Evolutionary conservation across 2,113 vertebrate species (phyloP).

Genomic region (Nycticorax nycticorax): DNA sequence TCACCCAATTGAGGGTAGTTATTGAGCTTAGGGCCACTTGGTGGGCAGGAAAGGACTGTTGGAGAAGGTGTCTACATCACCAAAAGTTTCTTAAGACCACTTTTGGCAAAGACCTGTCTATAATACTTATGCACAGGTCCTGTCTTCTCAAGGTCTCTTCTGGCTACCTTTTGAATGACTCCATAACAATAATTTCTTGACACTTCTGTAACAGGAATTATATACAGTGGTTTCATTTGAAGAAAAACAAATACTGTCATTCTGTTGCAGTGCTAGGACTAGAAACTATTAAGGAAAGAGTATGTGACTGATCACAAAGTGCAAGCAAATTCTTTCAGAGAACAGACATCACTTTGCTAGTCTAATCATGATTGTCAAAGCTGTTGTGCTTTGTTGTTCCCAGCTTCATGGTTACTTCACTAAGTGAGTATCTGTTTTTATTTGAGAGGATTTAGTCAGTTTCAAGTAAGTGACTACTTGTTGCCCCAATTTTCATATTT

Average conservation of each 20-base stretch:
- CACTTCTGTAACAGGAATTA: background rate
- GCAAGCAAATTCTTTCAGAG: background rate
- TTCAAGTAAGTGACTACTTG: background rate
- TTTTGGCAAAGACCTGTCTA: background rate
- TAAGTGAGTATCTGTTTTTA: background rate
- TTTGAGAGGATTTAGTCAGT: background rate
- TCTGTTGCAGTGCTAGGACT: background rate
- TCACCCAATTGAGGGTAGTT: background rate
- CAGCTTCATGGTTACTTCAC: background rate
- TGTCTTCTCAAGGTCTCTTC: background rate
- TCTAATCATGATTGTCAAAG: background rate
- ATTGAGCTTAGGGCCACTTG: background rate
- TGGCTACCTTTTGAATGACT: background rate
- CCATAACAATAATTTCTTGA: background rate
- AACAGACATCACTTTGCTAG: background rate
- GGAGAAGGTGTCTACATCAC: background rate
- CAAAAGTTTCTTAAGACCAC: background rate
- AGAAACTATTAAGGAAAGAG: background rate
- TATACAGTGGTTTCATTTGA: background rate
- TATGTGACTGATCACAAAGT: background rate
- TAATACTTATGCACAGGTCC: background rate
- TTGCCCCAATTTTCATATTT: conserved; percentile 7
- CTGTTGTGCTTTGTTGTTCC: background rate
- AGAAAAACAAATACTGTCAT: background rate
- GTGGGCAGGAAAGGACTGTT: background rate